These are phyloP conservation scores for Tretioscincus oriximinensis DNA, from an alignment of 2,113 vertebrate genomes.

Conservation along the genomic window DNA sequence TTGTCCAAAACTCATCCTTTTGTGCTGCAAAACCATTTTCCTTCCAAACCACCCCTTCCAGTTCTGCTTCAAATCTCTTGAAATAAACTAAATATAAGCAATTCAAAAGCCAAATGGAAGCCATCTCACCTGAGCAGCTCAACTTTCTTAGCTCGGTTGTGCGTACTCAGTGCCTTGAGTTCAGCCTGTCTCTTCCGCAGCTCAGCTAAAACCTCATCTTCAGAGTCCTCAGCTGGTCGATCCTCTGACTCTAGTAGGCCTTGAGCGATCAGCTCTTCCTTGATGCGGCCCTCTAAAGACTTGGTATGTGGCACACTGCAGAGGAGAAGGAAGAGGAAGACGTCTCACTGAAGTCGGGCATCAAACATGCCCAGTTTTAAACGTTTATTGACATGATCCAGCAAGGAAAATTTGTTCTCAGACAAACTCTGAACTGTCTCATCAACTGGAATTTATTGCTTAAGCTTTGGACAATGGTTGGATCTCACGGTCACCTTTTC, in stretches of 20 bases:
- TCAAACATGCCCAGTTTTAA: background rate
- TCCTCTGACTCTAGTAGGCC: conserved; percentile 94
- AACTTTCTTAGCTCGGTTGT: conserved; percentile 92
- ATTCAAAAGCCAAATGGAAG: background rate
- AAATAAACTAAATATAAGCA: background rate
- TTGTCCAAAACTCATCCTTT: no score
- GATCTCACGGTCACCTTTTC: no score
- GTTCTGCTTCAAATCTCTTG: conserved; percentile 16
- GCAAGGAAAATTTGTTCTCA: no score
- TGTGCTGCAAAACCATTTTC: background rate
- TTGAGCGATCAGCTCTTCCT: conserved; percentile 95
- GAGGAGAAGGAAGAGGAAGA: accelerated
- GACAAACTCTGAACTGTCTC: no score
- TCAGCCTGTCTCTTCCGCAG: conserved; percentile 94
- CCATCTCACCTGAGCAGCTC: conserved; percentile 87
- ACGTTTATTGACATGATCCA: background rate
- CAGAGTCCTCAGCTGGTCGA: conserved; percentile 88
- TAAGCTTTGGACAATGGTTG: no score
- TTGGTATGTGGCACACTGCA: conserved; percentile 94
- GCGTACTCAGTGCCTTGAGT: conserved; percentile 89
- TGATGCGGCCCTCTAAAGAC: conserved; percentile 93
- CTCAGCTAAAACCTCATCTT: conserved; percentile 93
- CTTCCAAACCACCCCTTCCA: background rate
- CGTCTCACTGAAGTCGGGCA: background rate
- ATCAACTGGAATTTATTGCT: no score